These are phyloP conservation scores for Litoditis marina DNA, from an alignment of 2,888 invertebrate genomes.

Conservation along the genomic window DNA sequence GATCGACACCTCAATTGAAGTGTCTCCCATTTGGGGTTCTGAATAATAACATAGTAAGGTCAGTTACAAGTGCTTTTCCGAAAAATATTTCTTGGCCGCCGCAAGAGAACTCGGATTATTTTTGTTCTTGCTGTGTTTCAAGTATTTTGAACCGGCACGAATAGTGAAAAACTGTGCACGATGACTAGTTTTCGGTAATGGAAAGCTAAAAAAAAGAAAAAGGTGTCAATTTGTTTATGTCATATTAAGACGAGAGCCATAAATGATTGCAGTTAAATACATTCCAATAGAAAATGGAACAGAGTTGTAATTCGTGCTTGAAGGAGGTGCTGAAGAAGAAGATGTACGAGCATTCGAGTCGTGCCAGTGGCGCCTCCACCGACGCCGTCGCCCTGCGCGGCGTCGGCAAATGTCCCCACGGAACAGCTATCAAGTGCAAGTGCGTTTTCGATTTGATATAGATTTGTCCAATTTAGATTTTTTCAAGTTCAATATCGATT, in stretches of 20 bases:
- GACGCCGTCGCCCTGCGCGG: constrained; percentile 24
- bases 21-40: no score
- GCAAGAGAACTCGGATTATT: no score
- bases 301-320: background rate
- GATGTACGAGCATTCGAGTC: constrained; percentile 17
- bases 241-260: background rate
- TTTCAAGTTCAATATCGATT: background rate
- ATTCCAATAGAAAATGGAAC: background rate
- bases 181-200: no score
- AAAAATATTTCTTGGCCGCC: no score
- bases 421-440: constrained; percentile 36
- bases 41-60: no score
- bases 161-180: no score
- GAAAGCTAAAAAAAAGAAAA: no score
- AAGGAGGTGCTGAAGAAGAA: constrained; percentile 26
- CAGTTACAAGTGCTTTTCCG: no score
- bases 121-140: no score
- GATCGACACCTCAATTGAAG: no score
- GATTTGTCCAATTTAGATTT: background rate
- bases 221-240: no score
- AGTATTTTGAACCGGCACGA: no score
- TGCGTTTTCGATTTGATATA: background rate
- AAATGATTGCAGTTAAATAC: background rate
- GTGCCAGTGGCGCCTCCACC: background rate
- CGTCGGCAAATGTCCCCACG: constrained; percentile 37